Base-by-base conservation (phyloP, 2,888 invertebrate genomes). In the Coenonympha glycerion region DNA sequence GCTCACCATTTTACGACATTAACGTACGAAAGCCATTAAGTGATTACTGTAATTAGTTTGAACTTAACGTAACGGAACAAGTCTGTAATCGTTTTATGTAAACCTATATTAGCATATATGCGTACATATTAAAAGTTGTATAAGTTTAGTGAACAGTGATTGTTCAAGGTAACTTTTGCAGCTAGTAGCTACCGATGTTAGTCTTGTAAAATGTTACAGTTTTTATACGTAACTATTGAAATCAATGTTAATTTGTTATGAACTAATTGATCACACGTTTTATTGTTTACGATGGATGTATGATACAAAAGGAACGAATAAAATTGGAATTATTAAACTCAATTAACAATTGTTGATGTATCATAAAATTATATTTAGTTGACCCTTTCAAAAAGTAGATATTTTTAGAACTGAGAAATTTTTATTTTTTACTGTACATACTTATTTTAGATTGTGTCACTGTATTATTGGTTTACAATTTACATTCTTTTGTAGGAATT, bases 11-110 rank as follows among this genome's bases (percentile, higher is more conserved):
- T 34, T 68, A 65, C 55, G 62, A 55, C 16, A 64, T 60, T 69
- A 66, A 71, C 71, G 72, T 71, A 75, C 73, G 65, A 69, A 69
- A 65, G 56, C 64, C 61, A 81, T 81, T 80, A 81, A 77, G 79
- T 79, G 76, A 82, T 82, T 80, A 80, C 78, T 71, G 66, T 73
- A 71, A 79, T 79, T 64, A 70, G 68, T 69, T 69, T 58, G 62
- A 58, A 63, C 64, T 66, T 74, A 24, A 75, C 67, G 56, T 69
- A 79, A 79, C 76, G 76, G 78, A 71, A 74, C 72, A 66, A 64
- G 67, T 66, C 72, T 72, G 79, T 79, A 62, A 62, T 55, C 65
- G 61, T 16, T 37, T 46, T 19, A 34, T 41, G 40, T 41, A n/a
- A n/a, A n/a, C n/a, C n/a, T n/a, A 39, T 52, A 54, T 49, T 26